Percentiles rank a stretch among this genome's conserved stretches.
Conservation (phyloP, 2,888 invertebrate genomes). For the Epinotia nisella region DNA sequence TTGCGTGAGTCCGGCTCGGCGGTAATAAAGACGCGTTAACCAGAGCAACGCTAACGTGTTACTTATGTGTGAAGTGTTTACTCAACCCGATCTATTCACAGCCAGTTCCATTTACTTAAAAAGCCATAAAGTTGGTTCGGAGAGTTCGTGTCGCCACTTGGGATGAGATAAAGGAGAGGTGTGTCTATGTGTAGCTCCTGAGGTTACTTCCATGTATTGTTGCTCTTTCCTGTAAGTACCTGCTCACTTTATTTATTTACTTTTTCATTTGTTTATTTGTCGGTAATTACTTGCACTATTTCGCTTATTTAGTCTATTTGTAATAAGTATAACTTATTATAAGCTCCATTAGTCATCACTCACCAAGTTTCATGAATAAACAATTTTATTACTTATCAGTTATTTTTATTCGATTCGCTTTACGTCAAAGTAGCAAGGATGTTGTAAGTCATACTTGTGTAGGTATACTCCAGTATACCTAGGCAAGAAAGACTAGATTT, state of each 20-base stretch:
- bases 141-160: conserved; percentile 52
- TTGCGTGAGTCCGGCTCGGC: conserved; percentile 48
- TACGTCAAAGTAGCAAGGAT: neutral
- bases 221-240: conserved; percentile 83
- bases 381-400: neutral
- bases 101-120: conserved; percentile 57
- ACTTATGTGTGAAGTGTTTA: conserved; percentile 59
- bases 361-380: neutral
- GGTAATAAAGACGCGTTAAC: conserved; percentile 42
- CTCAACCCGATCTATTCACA: conserved; percentile 55
- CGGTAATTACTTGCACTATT: conserved; percentile 18
- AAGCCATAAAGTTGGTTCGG: conserved; percentile 53
- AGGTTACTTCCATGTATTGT: conserved; percentile 83
- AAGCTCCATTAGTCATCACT: conserved; percentile 5
- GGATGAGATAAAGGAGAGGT: conserved; percentile 62
- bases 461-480: neutral
- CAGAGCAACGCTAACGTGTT: conserved; percentile 58
- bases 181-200: conserved; percentile 60
- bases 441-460: neutral
- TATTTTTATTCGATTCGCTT: neutral
- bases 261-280: conserved; percentile 15
- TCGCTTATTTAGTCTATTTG: conserved; percentile 11
- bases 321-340: conserved; percentile 4
- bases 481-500: neutral
- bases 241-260: conserved; percentile 43